Evolutionary conservation across 2,113 vertebrate species (phyloP), one percentile per base, ranked within the genome.

Genomic region (Chiloscyllium plagiosum): DNA sequence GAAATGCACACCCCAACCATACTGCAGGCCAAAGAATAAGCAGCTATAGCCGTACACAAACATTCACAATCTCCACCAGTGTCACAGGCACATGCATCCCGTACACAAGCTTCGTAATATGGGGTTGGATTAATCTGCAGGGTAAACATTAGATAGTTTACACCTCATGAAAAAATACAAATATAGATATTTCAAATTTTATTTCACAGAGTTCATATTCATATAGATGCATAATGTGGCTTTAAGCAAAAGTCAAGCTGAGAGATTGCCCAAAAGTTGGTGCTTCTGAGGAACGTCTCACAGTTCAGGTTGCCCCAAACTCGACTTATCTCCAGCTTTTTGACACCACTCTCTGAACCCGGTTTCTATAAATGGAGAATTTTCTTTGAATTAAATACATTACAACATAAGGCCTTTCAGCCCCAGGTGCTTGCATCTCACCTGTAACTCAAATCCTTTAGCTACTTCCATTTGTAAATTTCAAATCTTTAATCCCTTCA

Each of bases 81-180:
- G 96, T 98, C 97, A 83, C 97, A 97, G 33, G 97, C 97, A 96
- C 97, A 97, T 56, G 97, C 96, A 0, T 98, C 97, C 47, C 95
- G 97, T 96, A 98, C 97, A 72, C 97, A 98, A 37, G 97, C 97
- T 90, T 97, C 97, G 95, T 98, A 98, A 92, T 97, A 98, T 96
- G 96, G 96, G 89, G 97, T 95, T 96, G 97, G 97, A 42, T 98
- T 97, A 26, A 98, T 96, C 98, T 98, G 96, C 96, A 96, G 95
- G 68, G 22, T 96, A 33, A 96, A 93, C 92, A 50, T n/a, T 15
- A 8, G 19, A 66, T 37, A n/a, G 17, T 66, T 37, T 66, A 19
- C 1, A 1, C n/a, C 17, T 61, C 61, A 8, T 66, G 29, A 92
- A 92, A 92, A 66, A 56, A 86, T 22, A 52, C 20, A 52, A 29